Evolutionary conservation across 2,113 vertebrate genomes (phyloP).

Genomic region (Petroica traversi): DNA sequence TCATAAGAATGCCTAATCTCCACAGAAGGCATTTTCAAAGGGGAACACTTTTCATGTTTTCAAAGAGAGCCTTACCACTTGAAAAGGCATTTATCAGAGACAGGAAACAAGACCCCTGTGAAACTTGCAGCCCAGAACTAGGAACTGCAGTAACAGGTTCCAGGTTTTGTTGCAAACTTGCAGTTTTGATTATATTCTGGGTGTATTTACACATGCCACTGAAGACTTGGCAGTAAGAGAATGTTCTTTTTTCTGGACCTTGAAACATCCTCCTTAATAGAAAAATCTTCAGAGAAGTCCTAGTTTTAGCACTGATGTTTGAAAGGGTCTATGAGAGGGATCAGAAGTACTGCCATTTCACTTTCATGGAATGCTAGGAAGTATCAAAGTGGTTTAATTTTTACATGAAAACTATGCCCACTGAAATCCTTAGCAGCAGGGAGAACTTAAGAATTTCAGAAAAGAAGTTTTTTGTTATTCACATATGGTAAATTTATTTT

Average conservation of each 20-base stretch:
- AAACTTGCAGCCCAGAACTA: background rate
- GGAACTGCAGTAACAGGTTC: background rate
- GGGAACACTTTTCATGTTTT: conserved; percentile 19
- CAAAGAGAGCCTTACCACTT: conserved; percentile 1
- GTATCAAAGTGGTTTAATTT: background rate
- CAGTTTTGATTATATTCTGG: background rate
- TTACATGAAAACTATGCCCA: background rate
- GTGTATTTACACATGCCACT: background rate
- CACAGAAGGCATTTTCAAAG: conserved; percentile 29
- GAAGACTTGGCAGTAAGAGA: background rate
- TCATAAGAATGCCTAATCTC: conserved; percentile 36
- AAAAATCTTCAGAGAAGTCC: background rate
- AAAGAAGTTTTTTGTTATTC: background rate
- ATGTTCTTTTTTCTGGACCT: background rate
- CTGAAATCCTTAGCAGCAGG: background rate
- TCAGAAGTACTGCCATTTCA: background rate
- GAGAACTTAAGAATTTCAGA: background rate
- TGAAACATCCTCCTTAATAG: background rate
- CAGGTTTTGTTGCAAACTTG: background rate
- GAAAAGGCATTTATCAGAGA: background rate
- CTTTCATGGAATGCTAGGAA: background rate
- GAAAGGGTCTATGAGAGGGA: background rate
- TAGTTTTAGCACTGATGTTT: background rate
- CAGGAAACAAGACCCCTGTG: background rate
- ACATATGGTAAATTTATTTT: background rate